Evolutionary conservation across 2,797 vertebrate genomes (phyloP).

Genomic region (Jordanella pulchra): DNA sequence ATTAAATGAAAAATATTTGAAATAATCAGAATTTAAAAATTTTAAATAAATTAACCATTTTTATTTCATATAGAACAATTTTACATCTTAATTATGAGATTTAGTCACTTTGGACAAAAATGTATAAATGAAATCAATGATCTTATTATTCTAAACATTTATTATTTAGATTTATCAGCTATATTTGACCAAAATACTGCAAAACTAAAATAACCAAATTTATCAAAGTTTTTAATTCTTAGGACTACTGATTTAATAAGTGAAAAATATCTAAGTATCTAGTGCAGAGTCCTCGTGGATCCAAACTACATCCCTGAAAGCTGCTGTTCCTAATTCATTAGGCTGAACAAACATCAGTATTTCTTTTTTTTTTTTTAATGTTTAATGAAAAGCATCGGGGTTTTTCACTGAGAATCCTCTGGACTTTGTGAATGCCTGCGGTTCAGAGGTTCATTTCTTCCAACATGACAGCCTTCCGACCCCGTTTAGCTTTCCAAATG

Average conservation of each 20-base stretch:
- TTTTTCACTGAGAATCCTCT: neutral
- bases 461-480: slow-evolving; percentile 36
- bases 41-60: neutral
- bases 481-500: slow-evolving; percentile 24
- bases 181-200: no score
- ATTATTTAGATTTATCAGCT: no score
- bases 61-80: neutral
- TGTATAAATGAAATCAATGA: neutral
- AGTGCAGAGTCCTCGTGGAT: no score
- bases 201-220: neutral
- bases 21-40: no score
- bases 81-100: no score
- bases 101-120: no score
- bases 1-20: no score
- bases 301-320: neutral
- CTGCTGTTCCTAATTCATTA: neutral
- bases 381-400: neutral
- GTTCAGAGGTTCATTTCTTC: neutral
- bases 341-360: neutral
- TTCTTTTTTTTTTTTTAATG: no score
- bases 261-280: neutral
- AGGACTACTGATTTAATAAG: neutral
- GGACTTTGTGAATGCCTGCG: neutral
- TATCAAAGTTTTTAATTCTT: neutral
- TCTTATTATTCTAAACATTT: no score